Percentiles rank a stretch among this genome's conserved stretches.
Conservation (phyloP, 2,888 invertebrate genomes). For the Sceliomorpha sp. region DNA sequence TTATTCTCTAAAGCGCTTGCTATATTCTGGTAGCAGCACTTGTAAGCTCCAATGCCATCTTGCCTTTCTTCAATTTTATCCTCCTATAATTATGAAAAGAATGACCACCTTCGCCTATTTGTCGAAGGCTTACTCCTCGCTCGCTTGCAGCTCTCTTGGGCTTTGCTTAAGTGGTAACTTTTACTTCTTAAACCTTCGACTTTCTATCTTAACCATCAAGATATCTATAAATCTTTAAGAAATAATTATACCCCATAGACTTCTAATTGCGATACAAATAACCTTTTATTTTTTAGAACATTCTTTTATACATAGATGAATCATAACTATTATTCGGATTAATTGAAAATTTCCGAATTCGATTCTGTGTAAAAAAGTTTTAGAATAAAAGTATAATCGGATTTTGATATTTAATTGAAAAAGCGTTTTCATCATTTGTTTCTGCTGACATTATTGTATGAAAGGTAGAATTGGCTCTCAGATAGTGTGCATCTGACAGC, state of each 20-base stretch:
- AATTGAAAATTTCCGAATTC: too few relatives aligned
- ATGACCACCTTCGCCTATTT: constrained; percentile 64
- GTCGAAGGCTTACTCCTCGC: constrained; percentile 45
- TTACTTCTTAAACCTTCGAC: too few relatives aligned
- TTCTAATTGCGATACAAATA: too few relatives aligned
- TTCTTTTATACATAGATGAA: too few relatives aligned
- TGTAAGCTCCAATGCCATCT: constrained; percentile 41
- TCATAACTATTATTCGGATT: too few relatives aligned
- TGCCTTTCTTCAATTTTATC: constrained; percentile 52
- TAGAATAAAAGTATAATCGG: too few relatives aligned
- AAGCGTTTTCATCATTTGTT: constrained; percentile 29
- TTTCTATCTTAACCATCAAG: too few relatives aligned
- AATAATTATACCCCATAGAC: too few relatives aligned
- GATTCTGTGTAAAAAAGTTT: too few relatives aligned
- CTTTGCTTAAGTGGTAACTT: constrained; percentile 7
- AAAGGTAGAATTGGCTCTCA: constrained; percentile 25
- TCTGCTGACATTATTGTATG: constrained; percentile 26
- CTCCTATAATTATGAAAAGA: constrained; percentile 67
- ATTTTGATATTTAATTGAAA: constrained; percentile 38
- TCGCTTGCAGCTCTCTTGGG: neutral
- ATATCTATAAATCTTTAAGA: too few relatives aligned
- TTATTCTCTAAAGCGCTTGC: constrained; percentile 47
- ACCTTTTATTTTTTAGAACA: too few relatives aligned
- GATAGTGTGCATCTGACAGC: constrained; percentile 74
- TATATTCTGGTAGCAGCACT: constrained; percentile 48